Conservation (phyloP, 2,797 vertebrate species). For the Pampus argenteus region DNA sequence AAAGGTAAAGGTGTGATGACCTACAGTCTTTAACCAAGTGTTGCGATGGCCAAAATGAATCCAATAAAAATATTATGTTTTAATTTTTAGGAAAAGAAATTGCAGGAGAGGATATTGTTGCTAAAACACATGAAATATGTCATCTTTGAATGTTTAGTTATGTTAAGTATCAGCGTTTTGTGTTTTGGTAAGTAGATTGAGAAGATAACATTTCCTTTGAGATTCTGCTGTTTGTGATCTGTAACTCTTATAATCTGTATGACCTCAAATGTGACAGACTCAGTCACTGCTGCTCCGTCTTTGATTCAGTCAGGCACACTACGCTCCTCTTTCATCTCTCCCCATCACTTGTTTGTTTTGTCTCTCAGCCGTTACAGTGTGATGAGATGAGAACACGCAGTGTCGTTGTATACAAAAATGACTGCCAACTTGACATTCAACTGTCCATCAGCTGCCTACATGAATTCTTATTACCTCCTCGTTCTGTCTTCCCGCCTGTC, state of each 20-base stretch:
- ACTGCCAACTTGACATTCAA: constrained; percentile 68
- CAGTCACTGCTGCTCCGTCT: constrained; percentile 31
- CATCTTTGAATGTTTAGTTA: too few relatives aligned
- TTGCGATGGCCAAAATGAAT: not conserved
- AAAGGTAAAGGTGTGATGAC: too few relatives aligned
- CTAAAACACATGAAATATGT: not conserved
- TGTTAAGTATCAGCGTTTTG: too few relatives aligned
- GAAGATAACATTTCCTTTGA: constrained; percentile 15
- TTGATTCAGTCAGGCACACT: constrained; percentile 48
- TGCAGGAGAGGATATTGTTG: not conserved
- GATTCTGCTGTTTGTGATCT: constrained; percentile 41
- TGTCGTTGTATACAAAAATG: constrained; percentile 62
- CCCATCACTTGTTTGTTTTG: constrained; percentile 40
- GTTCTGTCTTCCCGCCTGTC: constrained; percentile 45
- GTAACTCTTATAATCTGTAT: constrained; percentile 40
- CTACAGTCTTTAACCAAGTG: too few relatives aligned
- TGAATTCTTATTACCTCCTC: constrained; percentile 58
- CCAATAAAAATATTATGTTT: not conserved
- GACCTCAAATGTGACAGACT: constrained; percentile 48
- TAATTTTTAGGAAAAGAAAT: too few relatives aligned
- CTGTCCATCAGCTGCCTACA: constrained; percentile 69
- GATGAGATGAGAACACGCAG: constrained; percentile 63
- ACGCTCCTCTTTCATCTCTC: constrained; percentile 42
- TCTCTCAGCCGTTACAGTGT: constrained; percentile 35
- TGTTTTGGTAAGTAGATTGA: too few relatives aligned